These are phyloP conservation scores for Eupithecia exiguata DNA, from an alignment of 2,888 invertebrate species.

Conservation along the genomic window DNA sequence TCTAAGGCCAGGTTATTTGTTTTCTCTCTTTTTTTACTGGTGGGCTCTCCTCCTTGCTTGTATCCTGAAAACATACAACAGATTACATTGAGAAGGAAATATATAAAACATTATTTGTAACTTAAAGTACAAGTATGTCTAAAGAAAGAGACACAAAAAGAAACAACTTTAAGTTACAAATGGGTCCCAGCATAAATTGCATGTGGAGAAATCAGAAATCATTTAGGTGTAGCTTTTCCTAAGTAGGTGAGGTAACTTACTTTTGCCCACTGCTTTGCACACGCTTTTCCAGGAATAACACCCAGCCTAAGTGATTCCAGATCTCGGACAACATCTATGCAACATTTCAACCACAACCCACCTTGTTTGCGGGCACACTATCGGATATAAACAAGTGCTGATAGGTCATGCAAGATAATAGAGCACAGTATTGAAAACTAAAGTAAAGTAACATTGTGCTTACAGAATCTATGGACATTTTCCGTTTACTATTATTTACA, in stretches of 20 bases:
- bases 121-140: too few species aligned
- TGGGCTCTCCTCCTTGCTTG: slow-evolving; percentile 54
- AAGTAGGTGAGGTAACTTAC: too few species aligned
- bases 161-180: too few species aligned
- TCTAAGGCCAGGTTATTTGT: slow-evolving; percentile 71
- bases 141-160: too few species aligned
- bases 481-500: slow-evolving; percentile 62
- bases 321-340: background rate
- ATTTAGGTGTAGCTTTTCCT: too few species aligned
- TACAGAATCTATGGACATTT: slow-evolving; percentile 66
- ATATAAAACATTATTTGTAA: too few species aligned
- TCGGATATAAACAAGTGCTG: background rate
- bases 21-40: slow-evolving; percentile 69
- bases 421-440: background rate
- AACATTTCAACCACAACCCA: background rate
- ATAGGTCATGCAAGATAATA: background rate
- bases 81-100: background rate
- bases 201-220: background rate
- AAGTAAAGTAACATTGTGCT: slow-evolving; percentile 47
- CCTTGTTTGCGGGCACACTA: background rate
- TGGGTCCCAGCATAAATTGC: too few species aligned
- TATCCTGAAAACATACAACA: slow-evolving; percentile 54
- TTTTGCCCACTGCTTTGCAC: too few species aligned
- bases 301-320: too few species aligned
- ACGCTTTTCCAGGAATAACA: too few species aligned